Base-by-base conservation (phyloP, 2,113 vertebrate species). In the Irena cyanogastra region DNA sequence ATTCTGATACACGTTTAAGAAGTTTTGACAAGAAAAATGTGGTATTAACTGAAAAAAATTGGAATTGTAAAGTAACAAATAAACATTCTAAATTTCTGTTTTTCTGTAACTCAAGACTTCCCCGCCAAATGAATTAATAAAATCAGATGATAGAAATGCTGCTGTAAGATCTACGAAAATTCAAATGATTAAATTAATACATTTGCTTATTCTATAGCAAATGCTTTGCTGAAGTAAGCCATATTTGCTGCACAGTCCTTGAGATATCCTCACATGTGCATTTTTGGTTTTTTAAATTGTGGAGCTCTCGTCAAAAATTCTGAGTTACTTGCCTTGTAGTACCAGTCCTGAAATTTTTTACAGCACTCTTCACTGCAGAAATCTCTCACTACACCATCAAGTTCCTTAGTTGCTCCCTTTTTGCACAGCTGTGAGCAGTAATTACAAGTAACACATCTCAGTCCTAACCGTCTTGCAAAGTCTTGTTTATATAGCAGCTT, bases 361-460 rank as follows among this genome's bases (percentile, higher is more conserved):
- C 98, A 98, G 94, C 99, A 99, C 17, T 98, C 93, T 89, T 99
- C 99, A 80, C 98, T 98, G 97, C 99, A 99, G 97, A 99, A 99
- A 97, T 99, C 99, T 97, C 99, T 98, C 39, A 98, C 98, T 91
- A 99, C 98, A 72, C 98, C 98, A 44, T 99, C 99, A 60, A 99
- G 98, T 96, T 98, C 98, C 96, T 98, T 99, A 70, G 99, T 98
- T 78, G 99, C 98, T 27, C 98, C 98, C 95, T 99, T 98, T 98
- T 99, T 99, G 97, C 99, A 99, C 76, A 99, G 98, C 97, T 99
- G 99, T 94, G 98, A 98, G 97, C 99, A 99, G 97, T 99, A 99
- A 98, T 99, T 99, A 97, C 99, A 99, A 95, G 98, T 99, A 94
- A 99, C 99, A 94, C 99, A 99, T 98, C 99, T 99, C 93, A 99